A percentile compares a stretch with the other conserved stretches of the same genome.
These are phyloP conservation scores for Asbolus verrucosus DNA, from an alignment of 1,140 invertebrate species.

Conservation along the genomic window DNA sequence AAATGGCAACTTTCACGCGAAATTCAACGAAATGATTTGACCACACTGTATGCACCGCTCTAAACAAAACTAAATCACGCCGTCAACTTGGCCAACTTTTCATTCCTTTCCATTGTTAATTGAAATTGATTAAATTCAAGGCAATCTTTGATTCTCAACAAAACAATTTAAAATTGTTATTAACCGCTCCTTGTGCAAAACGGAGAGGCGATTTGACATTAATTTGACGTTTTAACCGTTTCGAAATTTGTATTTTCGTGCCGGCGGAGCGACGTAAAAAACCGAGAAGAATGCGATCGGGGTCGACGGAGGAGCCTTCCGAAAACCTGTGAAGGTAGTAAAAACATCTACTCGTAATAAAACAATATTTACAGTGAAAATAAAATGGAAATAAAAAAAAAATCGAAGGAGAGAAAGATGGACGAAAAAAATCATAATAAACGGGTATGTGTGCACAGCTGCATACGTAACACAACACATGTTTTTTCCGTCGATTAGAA, in stretches of 20 bases:
- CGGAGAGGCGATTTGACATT: too few species aligned
- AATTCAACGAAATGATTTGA: too few species aligned
- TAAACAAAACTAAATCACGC: background rate
- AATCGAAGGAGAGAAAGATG: too few species aligned
- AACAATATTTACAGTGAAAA: conserved; percentile 37
- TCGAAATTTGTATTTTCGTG: background rate
- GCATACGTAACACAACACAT: conserved; percentile 16
- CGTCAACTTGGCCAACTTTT: conserved; percentile 7
- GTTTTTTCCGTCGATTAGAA: too few species aligned
- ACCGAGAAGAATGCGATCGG: too few species aligned
- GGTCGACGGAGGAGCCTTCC: too few species aligned
- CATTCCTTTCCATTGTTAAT: conserved; percentile 15
- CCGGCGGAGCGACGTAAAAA: background rate
- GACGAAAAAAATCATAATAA: conserved; percentile 29
- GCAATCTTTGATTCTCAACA: too few species aligned
- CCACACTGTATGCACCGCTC: too few species aligned
- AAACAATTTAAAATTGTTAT: too few species aligned
- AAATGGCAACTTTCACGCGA: too few species aligned
- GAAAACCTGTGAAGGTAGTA: conserved; percentile 29
- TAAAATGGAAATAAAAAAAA: conserved; percentile 9
- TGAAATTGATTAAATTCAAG: conserved; percentile 12
- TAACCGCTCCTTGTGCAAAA: too few species aligned
- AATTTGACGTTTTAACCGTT: too few species aligned
- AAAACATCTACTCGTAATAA: conserved; percentile 21
- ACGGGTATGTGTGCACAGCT: conserved; percentile 41